Conservation (phyloP, 2,797 vertebrate genomes). For the Caiman crocodilus region DNA sequence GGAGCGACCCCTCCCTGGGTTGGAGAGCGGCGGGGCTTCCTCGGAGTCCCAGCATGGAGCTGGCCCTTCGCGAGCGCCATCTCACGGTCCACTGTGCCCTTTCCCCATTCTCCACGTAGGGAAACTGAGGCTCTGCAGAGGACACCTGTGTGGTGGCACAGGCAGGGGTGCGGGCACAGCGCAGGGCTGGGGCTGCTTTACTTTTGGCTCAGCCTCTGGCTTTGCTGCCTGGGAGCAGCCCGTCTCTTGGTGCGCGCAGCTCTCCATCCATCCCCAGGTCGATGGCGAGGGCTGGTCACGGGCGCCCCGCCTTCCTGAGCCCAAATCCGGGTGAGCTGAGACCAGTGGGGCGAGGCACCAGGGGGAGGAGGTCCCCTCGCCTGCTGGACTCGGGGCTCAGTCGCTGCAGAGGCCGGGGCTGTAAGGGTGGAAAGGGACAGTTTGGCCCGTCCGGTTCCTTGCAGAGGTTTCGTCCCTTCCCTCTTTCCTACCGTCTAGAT, state of each 20-base stretch:
- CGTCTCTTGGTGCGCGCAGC: neutral
- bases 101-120: neutral
- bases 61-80: too few species aligned
- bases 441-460: neutral
- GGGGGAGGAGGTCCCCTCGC: neutral
- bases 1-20: fast-evolving
- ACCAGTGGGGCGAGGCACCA: neutral
- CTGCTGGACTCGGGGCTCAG: neutral
- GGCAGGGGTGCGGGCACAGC: too few species aligned
- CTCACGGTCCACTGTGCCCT: too few species aligned
- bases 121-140: neutral
- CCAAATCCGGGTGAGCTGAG: neutral
- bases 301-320: neutral
- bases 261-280: neutral
- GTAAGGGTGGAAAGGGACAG: neutral
- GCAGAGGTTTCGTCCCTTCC: neutral
- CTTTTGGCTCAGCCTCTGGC: too few species aligned
- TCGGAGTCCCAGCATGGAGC: too few species aligned
- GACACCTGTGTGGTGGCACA: neutral
- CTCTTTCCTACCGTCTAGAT: neutral
- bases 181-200: too few species aligned
- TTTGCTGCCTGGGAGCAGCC: too few species aligned
- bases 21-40: too few species aligned
- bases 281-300: neutral
- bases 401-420: neutral